phyloP scores from a whole-genome alignment of 2,113 vertebrate species.

The Oplegnathus fasciatus region DNA sequence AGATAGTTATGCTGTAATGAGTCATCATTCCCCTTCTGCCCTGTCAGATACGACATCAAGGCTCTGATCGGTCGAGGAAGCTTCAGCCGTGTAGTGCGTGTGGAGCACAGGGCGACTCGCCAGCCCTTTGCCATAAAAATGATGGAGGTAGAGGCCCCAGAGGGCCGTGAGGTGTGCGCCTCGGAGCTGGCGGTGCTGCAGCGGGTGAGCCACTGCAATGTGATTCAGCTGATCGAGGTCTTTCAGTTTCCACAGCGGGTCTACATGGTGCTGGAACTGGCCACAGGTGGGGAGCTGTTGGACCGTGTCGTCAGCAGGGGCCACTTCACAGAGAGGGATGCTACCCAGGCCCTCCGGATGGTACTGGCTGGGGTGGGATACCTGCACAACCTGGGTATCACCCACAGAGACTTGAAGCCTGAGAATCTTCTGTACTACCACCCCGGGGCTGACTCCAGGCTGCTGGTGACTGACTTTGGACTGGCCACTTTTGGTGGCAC shows the following conservation, averaged over 20 bases:
- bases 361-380: constrained; percentile 72
- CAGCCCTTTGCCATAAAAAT: constrained; percentile 83
- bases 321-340: constrained; percentile 79
- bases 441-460: constrained; percentile 74
- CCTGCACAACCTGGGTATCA: constrained; percentile 76
- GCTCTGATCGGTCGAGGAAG: constrained; percentile 81
- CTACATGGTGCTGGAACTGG: constrained; percentile 80
- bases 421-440: constrained; percentile 82
- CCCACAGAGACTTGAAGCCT: constrained; percentile 80
- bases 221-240: constrained; percentile 80
- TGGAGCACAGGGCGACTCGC: constrained; percentile 74
- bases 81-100: constrained; percentile 80
- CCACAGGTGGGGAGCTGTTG: constrained; percentile 78
- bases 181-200: constrained; percentile 76
- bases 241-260: constrained; percentile 74
- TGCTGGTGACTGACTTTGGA: constrained; percentile 80
- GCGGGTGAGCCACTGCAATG: constrained; percentile 74
- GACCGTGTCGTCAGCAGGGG: constrained; percentile 78
- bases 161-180: constrained; percentile 71
- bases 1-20: constrained; percentile 44
- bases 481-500: constrained; percentile 68
- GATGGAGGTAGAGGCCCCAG: constrained; percentile 75
- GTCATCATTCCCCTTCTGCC: constrained; percentile 51
- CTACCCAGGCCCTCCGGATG: constrained; percentile 76
- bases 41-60: constrained; percentile 82